Conservation (phyloP, 2,113 vertebrate species). For the Pyxicephalus adspersus region DNA sequence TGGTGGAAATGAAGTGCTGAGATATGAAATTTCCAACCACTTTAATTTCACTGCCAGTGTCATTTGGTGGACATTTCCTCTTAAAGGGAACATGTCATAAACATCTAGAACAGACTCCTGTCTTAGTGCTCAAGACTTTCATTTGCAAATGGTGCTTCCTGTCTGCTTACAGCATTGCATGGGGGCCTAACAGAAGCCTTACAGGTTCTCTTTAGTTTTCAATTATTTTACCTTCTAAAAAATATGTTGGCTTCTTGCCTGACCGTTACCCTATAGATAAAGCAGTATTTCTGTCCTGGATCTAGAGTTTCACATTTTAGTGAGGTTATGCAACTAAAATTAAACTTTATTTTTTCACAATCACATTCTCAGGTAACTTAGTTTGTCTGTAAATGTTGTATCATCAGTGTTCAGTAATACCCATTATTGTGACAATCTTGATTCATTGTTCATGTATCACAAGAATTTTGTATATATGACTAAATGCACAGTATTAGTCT, state of each 20-base stretch:
- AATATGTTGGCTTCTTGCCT: constrained; percentile 39
- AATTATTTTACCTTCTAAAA: constrained; percentile 36
- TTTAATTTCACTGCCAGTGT: no score
- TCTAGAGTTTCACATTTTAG: constrained; percentile 64
- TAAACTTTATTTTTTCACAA: constrained; percentile 68
- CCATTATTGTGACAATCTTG: not conserved
- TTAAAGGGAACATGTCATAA: no score
- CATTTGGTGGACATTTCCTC: no score
- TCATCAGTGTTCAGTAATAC: not conserved
- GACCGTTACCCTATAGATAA: not conserved
- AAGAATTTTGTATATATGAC: not conserved
- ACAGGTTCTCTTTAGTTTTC: not conserved
- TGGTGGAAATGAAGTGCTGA: no score
- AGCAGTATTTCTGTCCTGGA: constrained; percentile 53
- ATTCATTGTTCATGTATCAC: not conserved
- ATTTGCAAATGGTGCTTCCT: no score
- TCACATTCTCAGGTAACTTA: constrained; percentile 74
- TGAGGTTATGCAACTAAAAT: constrained; percentile 63
- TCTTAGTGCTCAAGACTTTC: no score
- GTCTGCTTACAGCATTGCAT: no score
- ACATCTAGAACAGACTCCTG: no score
- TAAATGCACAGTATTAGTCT: not conserved
- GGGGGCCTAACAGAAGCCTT: no score
- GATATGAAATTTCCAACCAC: no score
- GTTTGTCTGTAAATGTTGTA: constrained; percentile 12